Percentiles rank a stretch among this genome's conserved stretches.
Evolutionary conservation across 2,113 vertebrate genomes (phyloP).

Genomic region (Glaucomys volans): DNA sequence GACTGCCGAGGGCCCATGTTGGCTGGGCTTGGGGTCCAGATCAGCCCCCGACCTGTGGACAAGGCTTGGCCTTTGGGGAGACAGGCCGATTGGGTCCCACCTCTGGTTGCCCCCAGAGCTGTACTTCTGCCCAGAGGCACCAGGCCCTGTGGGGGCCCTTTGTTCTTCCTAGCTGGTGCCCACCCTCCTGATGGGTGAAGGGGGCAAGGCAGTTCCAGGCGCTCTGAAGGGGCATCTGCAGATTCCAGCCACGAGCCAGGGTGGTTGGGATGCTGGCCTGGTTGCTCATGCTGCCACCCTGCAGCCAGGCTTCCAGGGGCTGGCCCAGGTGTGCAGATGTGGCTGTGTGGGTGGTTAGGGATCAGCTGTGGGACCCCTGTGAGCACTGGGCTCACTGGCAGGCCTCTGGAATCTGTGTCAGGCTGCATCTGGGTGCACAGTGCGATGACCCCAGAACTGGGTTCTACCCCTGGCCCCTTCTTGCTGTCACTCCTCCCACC

Average conservation of each 20-base stretch:
- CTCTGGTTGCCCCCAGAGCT: background rate
- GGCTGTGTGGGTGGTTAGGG: background rate
- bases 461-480: rapidly evolving
- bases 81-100: background rate
- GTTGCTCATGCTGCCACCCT: background rate
- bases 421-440: background rate
- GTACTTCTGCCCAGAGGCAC: background rate
- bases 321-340: background rate
- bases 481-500: rapidly evolving
- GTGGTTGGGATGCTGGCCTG: background rate
- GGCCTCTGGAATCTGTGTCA: rapidly evolving
- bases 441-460: rapidly evolving
- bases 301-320: background rate
- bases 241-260: background rate
- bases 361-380: too few relatives aligned
- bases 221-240: rapidly evolving
- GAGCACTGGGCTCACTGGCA: background rate
- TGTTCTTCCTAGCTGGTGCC: background rate
- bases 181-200: rapidly evolving
- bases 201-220: rapidly evolving
- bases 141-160: rapidly evolving
- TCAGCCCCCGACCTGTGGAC: rapidly evolving
- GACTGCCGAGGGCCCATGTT: rapidly evolving
- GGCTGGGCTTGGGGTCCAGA: background rate
- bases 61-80: background rate